phyloP scores from a whole-genome alignment of 2,113 vertebrate genomes.

The Bungarus multicinctus region DNA sequence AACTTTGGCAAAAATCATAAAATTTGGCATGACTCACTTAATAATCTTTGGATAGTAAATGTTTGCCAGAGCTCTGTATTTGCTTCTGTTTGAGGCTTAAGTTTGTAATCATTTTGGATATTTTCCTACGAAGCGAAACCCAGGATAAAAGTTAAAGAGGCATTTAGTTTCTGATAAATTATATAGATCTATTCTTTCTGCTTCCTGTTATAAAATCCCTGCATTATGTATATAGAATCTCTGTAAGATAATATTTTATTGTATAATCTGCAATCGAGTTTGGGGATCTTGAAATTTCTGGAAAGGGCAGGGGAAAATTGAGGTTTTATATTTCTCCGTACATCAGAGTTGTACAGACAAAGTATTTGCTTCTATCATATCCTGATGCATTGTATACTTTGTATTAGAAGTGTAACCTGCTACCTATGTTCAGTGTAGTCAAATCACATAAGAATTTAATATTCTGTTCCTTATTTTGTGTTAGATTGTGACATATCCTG shows the following conservation, averaged over 20 bases:
- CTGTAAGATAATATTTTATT: neutral
- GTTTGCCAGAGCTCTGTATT: neutral
- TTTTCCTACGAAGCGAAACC: neutral
- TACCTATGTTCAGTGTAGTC: neutral
- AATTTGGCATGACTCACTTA: neutral
- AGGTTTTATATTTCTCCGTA: neutral
- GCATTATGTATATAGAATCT: neutral
- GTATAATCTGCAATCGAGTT: neutral
- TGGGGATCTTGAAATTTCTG: neutral
- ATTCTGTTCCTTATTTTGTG: neutral
- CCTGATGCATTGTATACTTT: neutral
- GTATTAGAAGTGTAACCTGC: too few species aligned
- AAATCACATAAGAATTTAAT: neutral
- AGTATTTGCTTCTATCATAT: neutral
- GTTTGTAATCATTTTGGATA: neutral
- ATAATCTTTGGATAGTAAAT: neutral
- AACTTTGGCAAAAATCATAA: neutral
- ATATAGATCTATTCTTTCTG: neutral
- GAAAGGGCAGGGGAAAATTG: neutral
- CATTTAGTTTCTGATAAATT: neutral
- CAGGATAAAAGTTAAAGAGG: neutral
- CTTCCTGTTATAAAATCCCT: neutral
- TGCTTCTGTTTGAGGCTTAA: neutral
- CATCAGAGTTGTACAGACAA: neutral
- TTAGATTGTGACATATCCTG: neutral